Evolutionary conservation across 2,888 invertebrate genomes (phyloP), one percentile per base, ranked within the genome.

Genomic region (Dasysyrphus albostriatus): DNA sequence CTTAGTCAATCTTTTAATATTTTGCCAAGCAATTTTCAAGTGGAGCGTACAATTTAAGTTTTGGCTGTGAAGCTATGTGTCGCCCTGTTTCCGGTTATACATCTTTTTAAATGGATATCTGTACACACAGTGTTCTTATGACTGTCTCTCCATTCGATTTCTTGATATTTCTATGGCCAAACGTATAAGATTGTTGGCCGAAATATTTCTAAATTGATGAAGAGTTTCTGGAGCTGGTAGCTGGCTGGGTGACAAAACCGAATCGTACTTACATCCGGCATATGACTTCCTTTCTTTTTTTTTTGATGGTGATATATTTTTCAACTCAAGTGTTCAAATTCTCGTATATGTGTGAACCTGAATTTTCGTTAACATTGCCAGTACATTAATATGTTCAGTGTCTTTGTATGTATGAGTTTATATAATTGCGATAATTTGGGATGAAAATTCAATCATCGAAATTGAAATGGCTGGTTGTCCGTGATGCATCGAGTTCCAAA

Each of bases 41-140:
- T 42, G n/a, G 16, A 9, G 34, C 16, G 34, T 0, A 37, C 14
- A 19, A 39, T 59, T 19, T 19, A 59, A 81, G 34, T 69, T 82
- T 77, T 87, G 85, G 85, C 85, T 87, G 82, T 70, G 77, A 87
- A 78, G 74, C 82, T 74, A 75, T 78, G 76, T 87, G 77, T 87
- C 85, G 82, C 77, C 63, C 78, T 16, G 39, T 44, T 82, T 82
- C 82, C 85, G 82, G 73, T 34, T 51, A 29, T 32, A 8, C n/a
- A 63, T 63, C 29, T 44, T 63, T 59, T 63, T 44, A 44, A 44
- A 44, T 44, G 42, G 29, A 63, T 24, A 61, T 61, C 0, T 74
- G 5, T 39, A 0, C 42, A n/a, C 59, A 59, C 24, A 47, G 9
- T 24, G 24, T 24, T 5, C 58, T 54, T 67, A 59, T 70, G 49